Evolutionary conservation across 2,888 invertebrate genomes (phyloP), one percentile per base, ranked within the genome.

Genomic region (Sphinx pinastri): DNA sequence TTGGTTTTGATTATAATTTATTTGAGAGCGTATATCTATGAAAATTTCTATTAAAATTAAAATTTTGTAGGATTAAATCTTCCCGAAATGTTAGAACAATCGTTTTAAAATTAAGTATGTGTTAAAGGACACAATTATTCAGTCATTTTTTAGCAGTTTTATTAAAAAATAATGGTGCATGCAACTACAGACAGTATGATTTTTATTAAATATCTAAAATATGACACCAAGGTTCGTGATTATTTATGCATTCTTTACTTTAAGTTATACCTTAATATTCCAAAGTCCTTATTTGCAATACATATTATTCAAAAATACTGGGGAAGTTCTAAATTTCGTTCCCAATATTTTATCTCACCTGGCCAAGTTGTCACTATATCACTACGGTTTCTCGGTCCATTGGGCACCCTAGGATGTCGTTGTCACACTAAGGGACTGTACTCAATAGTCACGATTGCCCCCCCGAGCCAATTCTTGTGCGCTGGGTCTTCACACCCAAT

Each of bases 361-460:
- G 67, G 72, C 19, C 52, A 58, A 57, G 19, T 38, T 47, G 25
- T 68, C 68, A 68, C 57, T 57, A 57, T 49, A 25, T 70, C 57
- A 47, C 63, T 45, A 47, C 63, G 49, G 12, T 49, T 49, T 52
- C 58, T 73, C 70, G 69, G 69, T 74, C 70, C 60, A 75, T 70
- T 73, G 72, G 67, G 54, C 71, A 66, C 67, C 71, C 67, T 69
- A 70, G 60, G 69, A 73, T 63, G 49, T 63, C 63, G 13, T 47
- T 49, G 19, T 38, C 63, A 63, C 49, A 63, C 49, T 60, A 60
- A 25, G 60, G n/a, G 11, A 47, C 16, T 3, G n/a, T 38, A 38
- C 38, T 38, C 8, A 38, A 38, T 38, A 38, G 5, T 1, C 25
- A 2, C 25, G 25, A 25, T n/a, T n/a, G n/a, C n/a, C n/a, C n/a